phyloP scores from a whole-genome alignment of 2,888 invertebrate genomes.

The Patella caerulea region DNA sequence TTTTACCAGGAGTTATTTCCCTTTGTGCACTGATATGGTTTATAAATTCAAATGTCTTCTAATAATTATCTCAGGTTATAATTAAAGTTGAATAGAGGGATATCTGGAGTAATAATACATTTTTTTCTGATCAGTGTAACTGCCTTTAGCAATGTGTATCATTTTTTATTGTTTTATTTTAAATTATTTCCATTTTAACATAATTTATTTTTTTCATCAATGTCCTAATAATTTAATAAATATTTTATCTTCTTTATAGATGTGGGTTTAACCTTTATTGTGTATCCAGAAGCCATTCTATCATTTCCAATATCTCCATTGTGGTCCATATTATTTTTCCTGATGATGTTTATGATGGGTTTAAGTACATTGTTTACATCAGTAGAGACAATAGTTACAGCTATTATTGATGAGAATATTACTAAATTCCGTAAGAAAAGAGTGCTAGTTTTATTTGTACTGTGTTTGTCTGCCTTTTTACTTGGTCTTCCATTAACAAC shows the following conservation, averaged over 20 bases:
- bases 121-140: too few relatives aligned
- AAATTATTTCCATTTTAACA: neutral
- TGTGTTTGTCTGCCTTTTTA: slow-evolving; percentile 80
- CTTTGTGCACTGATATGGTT: too few relatives aligned
- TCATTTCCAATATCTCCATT: slow-evolving; percentile 57
- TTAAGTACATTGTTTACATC: slow-evolving; percentile 56
- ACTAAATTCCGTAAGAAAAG: slow-evolving; percentile 42
- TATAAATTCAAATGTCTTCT: too few relatives aligned
- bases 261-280: slow-evolving; percentile 62
- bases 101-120: too few relatives aligned
- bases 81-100: too few relatives aligned
- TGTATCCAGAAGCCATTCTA: slow-evolving; percentile 58
- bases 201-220: neutral
- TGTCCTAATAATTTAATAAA: neutral
- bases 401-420: slow-evolving; percentile 53
- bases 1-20: too few relatives aligned
- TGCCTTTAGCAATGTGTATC: too few relatives aligned
- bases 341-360: slow-evolving; percentile 61
- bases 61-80: too few relatives aligned
- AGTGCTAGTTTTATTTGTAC: slow-evolving; percentile 76
- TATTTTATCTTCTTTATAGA: slow-evolving; percentile 39
- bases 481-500: slow-evolving; percentile 84
- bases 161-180: neutral
- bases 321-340: slow-evolving; percentile 63
- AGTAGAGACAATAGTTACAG: slow-evolving; percentile 56